These are phyloP conservation scores for Neotoma lepida DNA, from an alignment of 2,113 vertebrate species.

Conservation along the genomic window DNA sequence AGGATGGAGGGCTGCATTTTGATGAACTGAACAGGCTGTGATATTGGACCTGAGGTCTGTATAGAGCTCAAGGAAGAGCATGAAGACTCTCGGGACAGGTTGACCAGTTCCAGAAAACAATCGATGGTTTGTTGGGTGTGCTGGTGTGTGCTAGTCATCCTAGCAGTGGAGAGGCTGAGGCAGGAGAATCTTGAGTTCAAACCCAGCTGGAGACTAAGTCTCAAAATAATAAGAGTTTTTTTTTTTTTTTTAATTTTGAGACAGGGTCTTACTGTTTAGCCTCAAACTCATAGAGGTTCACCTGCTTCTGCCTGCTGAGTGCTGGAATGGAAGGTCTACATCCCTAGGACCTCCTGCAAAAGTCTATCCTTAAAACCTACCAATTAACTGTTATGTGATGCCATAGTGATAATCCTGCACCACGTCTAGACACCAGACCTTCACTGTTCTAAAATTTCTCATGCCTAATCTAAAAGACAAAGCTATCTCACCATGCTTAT, in stretches of 20 bases:
- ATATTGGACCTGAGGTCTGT: too few relatives aligned
- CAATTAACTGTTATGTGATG: neutral
- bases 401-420: neutral
- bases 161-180: neutral
- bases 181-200: neutral
- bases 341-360: neutral
- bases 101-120: neutral
- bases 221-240: neutral
- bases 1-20: neutral
- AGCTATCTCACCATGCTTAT: neutral
- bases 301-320: neutral
- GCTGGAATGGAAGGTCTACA: neutral
- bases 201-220: neutral
- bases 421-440: neutral
- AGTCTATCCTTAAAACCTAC: neutral
- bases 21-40: neutral
- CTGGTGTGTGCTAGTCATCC: neutral
- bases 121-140: neutral
- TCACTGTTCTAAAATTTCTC: neutral
- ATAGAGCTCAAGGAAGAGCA: neutral
- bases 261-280: neutral
- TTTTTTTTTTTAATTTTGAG: neutral
- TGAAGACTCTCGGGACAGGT: neutral
- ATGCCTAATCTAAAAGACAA: neutral
- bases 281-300: neutral